Evolutionary conservation across 2,797 vertebrate genomes (phyloP), one percentile per base, ranked within the genome.

Genomic region (Pempheris klunzingeri): DNA sequence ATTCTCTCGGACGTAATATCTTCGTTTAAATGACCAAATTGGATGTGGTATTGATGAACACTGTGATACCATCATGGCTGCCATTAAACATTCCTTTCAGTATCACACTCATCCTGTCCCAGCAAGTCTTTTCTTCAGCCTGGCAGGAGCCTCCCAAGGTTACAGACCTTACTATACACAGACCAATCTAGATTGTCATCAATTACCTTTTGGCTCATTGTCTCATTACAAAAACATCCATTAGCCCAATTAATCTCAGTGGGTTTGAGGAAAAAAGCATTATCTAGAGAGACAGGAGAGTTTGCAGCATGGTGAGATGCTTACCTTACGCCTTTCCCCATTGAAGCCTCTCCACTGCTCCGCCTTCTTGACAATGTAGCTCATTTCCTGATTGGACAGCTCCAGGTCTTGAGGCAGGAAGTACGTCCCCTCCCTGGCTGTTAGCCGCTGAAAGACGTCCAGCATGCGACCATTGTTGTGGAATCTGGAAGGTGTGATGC

Each of bases 341-440:
- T 81, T 94, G 86, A 94, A 93, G 81, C 97, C 97, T 91, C 98
- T 94, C 98, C 98, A 99, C 77, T 97, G 96, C 87, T 97, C 94
- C 10, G 96, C 95, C 58, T 95, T 98, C 89, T 97, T 97, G 36
- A 98, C 92, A 34, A 97, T 94, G 80, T 95, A 96, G 91, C 95
- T 97, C 78, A 99, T 91, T 66, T 99, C 97, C 92, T 97, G 97
- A 87, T 91, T 96, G 77, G 98, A 99, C 88, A 99, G 91, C 91
- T 99, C 98, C 62, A 97, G 83, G 80, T 99, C 97, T 46, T 96
- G 89, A 1, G 97, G 97, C 78, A 98, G 74, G 47, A 98, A 97
- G 90, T 96, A 97, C 0, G 76, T 78, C 9, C 72, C 93, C 82
- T 99, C 97, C n/a, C 93, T 94, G 80, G 94, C 92, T 4, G 95